Percentiles rank a stretch among this genome's conserved stretches.
Conservation (phyloP, 1,140 invertebrate genomes). For the Amphibalanus amphitrite region DNA sequence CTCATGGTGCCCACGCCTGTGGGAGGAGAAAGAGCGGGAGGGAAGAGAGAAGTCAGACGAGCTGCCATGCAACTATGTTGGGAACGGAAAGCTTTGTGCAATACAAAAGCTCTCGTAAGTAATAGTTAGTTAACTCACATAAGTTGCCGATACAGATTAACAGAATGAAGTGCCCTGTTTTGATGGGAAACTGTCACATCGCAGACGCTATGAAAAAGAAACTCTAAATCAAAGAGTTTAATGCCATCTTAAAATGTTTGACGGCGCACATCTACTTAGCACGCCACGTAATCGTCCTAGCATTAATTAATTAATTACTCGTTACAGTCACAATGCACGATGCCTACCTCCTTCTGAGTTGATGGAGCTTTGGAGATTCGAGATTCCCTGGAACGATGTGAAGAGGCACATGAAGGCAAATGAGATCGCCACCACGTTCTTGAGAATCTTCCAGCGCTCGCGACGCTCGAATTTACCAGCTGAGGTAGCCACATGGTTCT, state of each 20-base stretch:
- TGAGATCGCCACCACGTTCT: conserved; percentile 69
- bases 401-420: conserved; percentile 82
- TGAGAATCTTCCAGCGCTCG: conserved; percentile 39
- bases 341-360: conserved; percentile 10
- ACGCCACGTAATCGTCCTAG: neutral
- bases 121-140: too few species aligned
- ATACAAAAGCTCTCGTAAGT: too few species aligned
- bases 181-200: too few species aligned
- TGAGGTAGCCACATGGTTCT: too few species aligned
- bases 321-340: too few species aligned
- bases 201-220: too few species aligned
- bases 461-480: too few species aligned
- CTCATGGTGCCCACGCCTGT: conserved; percentile 66
- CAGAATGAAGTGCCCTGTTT: too few species aligned
- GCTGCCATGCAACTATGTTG: too few species aligned
- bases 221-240: too few species aligned
- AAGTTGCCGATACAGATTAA: neutral
- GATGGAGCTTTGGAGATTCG: conserved; percentile 46
- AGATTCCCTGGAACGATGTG: conserved; percentile 76
- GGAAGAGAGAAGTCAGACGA: too few species aligned
- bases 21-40: conserved; percentile 28
- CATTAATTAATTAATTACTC: neutral
- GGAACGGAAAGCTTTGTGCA: too few species aligned
- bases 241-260: neutral
- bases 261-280: neutral